phyloP scores from a whole-genome alignment of 2,888 invertebrate genomes.

The Brachylomia viminalis region DNA sequence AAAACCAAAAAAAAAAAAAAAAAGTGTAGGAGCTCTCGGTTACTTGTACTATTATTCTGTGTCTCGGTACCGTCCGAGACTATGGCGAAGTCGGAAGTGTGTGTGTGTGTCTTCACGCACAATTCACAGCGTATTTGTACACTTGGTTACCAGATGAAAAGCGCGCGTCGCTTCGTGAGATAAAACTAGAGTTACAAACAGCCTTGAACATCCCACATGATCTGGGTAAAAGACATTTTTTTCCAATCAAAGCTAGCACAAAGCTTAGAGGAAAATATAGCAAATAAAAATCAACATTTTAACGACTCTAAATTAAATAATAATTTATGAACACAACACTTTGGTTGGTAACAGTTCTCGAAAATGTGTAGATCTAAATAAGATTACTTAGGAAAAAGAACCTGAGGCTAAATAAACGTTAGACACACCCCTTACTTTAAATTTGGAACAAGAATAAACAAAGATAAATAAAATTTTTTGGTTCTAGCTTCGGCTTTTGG shows the following conservation, averaged over 20 bases:
- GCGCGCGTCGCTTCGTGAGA: too few species aligned
- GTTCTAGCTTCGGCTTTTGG: constrained; percentile 15
- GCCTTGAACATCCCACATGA: background rate
- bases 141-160: too few species aligned
- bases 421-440: constrained; percentile 76
- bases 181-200: background rate
- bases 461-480: constrained; percentile 8
- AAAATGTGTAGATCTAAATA: constrained; percentile 71
- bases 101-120: too few species aligned
- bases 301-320: too few species aligned
- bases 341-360: constrained; percentile 45
- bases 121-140: too few species aligned
- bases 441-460: constrained; percentile 39
- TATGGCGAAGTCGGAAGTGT: too few species aligned
- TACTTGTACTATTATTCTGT: too few species aligned
- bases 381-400: constrained; percentile 72
- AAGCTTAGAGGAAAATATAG: background rate
- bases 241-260: background rate
- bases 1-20: too few species aligned
- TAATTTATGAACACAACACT: constrained; percentile 41
- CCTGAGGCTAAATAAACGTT: constrained; percentile 77
- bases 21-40: too few species aligned
- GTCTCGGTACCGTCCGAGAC: too few species aligned
- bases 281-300: too few species aligned
- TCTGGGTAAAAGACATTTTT: too few species aligned